Evolutionary conservation across 1,140 invertebrate genomes (phyloP).

Genomic region (Microplitis mediator): DNA sequence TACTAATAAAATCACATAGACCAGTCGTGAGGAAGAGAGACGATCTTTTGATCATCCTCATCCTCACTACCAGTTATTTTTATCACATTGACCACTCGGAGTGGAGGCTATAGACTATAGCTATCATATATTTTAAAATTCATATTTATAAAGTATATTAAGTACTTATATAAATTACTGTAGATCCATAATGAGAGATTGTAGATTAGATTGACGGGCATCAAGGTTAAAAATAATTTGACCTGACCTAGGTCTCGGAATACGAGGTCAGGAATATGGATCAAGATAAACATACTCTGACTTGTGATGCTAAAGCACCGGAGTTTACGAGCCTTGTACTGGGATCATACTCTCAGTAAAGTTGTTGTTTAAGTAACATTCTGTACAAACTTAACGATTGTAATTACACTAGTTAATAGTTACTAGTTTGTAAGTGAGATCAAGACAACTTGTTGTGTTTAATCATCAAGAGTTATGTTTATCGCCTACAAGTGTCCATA

Average conservation of each 20-base stretch:
- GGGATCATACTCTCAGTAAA: constrained; percentile 3
- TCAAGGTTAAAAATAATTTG: background rate
- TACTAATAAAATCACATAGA: no score
- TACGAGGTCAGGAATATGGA: constrained; percentile 13
- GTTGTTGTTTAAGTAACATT: background rate
- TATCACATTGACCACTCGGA: no score
- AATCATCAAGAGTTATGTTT: background rate
- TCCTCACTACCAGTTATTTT: no score
- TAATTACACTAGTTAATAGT: background rate
- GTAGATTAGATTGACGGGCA: background rate
- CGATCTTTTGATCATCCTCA: no score
- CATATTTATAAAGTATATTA: no score
- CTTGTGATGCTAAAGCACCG: background rate
- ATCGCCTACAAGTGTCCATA: background rate
- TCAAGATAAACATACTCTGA: background rate
- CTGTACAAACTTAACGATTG: background rate
- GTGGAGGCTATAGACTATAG: no score
- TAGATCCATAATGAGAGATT: background rate
- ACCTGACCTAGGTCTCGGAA: constrained; percentile 14
- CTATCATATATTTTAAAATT: no score
- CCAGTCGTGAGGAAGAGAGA: no score
- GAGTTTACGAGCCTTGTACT: constrained; percentile 17
- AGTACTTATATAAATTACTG: no score
- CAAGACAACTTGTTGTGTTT: background rate
- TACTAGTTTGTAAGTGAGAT: no score